Conservation (phyloP, 2,888 invertebrate genomes). For the Sphaeridia pumilis region DNA sequence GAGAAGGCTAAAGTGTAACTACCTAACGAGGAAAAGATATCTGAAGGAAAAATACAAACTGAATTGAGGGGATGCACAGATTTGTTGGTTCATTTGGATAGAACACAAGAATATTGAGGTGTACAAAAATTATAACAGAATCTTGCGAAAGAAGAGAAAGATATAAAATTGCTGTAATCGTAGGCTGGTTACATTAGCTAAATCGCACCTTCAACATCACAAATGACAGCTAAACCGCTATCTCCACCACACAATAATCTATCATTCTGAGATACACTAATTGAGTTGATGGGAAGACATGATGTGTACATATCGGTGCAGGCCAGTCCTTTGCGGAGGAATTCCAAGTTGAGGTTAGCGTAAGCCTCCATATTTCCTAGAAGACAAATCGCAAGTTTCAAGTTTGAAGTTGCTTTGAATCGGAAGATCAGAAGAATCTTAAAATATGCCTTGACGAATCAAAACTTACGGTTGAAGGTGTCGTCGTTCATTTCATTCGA, state of each 20-base stretch:
- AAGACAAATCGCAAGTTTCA: neutral
- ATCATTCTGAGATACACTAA: conserved; percentile 32
- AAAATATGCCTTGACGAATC: conserved; percentile 6
- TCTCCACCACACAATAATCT: conserved; percentile 32
- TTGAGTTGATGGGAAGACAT: conserved; percentile 30
- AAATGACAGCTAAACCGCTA: conserved; percentile 18
- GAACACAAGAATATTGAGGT: no score
- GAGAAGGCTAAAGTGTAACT: no score
- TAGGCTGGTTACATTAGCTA: no score
- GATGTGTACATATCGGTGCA: conserved; percentile 27
- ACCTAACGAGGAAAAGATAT: no score
- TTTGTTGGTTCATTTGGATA: no score
- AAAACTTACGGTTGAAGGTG: conserved; percentile 10
- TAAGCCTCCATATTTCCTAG: conserved; percentile 11
- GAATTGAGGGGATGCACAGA: no score
- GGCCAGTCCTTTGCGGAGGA: conserved; percentile 26
- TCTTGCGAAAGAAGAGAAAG: no score
- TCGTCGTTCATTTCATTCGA: conserved; percentile 11
- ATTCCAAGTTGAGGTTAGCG: conserved; percentile 31
- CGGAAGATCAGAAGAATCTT: neutral
- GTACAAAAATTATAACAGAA: no score
- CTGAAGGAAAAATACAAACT: no score
- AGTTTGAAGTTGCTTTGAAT: neutral
- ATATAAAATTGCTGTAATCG: no score
- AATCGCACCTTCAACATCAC: neutral